Conservation (phyloP, 2,113 vertebrate genomes). For the Electrona antarctica region DNA sequence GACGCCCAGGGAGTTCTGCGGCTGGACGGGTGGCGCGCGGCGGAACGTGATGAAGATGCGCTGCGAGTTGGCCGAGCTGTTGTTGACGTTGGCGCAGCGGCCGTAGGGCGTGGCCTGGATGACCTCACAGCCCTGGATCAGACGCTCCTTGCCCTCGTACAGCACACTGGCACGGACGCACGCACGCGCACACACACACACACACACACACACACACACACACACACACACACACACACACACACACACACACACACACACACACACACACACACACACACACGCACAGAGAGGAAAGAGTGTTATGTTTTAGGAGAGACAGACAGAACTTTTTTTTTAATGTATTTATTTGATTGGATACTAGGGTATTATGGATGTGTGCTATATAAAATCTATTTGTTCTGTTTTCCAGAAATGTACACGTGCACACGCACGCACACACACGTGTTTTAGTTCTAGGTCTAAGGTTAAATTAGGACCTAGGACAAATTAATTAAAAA, state of each 20-base stretch:
- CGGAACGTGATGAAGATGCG: constrained; percentile 96
- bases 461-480: background rate
- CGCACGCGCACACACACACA: background rate
- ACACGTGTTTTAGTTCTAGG: too few species aligned
- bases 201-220: background rate
- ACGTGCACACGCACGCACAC: too few species aligned
- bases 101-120: constrained; percentile 95
- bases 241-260: background rate
- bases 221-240: background rate
- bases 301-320: too few species aligned
- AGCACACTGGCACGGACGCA: constrained; percentile 82
- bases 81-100: constrained; percentile 97
- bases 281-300: too few species aligned
- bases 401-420: too few species aligned
- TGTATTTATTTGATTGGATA: too few species aligned
- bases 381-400: too few species aligned
- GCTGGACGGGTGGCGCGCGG: constrained; percentile 82
- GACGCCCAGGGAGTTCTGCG: constrained; percentile 94
- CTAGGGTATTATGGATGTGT: too few species aligned
- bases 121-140: constrained; percentile 94
- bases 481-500: background rate
- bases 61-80: constrained; percentile 92
- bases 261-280: background rate
- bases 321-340: too few species aligned
- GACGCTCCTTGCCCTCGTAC: constrained; percentile 93